These are phyloP conservation scores for Zaprionus vittiger DNA, from an alignment of 1,140 invertebrate genomes.

Conservation along the genomic window DNA sequence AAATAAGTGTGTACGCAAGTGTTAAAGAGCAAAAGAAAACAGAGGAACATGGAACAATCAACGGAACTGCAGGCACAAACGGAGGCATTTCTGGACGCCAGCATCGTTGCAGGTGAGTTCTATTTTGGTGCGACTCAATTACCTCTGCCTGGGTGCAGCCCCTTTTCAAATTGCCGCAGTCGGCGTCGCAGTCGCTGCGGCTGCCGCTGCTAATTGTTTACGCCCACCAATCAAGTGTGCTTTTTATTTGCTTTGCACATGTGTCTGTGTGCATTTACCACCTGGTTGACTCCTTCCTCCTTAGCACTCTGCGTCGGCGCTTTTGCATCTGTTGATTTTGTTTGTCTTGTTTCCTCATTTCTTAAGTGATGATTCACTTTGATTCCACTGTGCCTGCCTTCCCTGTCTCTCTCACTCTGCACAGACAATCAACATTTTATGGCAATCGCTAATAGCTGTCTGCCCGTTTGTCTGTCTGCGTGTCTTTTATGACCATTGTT, in stretches of 20 bases:
- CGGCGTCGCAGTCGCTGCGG: constrained; percentile 25
- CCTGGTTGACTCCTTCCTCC: constrained; percentile 3
- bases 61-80: constrained; percentile 33
- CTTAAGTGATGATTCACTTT: constrained; percentile 77
- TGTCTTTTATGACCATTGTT: constrained; percentile 43
- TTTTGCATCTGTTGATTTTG: constrained; percentile 41
- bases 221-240: constrained; percentile 61
- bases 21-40: constrained; percentile 22
- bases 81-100: constrained; percentile 42
- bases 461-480: not conserved
- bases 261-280: constrained; percentile 26
- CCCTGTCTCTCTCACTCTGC: not conserved
- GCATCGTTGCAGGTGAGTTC: constrained; percentile 41
- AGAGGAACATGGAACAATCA: constrained; percentile 55
- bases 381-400: constrained; percentile 37
- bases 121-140: constrained; percentile 52
- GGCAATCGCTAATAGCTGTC: constrained; percentile 10
- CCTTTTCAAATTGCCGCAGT: constrained; percentile 26
- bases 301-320: constrained; percentile 55
- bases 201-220: constrained; percentile 66
- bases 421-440: constrained; percentile 31
- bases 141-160: constrained; percentile 59
- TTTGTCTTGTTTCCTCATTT: constrained; percentile 63
- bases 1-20: constrained; percentile 19
- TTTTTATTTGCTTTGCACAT: constrained; percentile 37